phyloP scores from a whole-genome alignment of 2,113 vertebrate species.

The Solenodon paradoxus region DNA sequence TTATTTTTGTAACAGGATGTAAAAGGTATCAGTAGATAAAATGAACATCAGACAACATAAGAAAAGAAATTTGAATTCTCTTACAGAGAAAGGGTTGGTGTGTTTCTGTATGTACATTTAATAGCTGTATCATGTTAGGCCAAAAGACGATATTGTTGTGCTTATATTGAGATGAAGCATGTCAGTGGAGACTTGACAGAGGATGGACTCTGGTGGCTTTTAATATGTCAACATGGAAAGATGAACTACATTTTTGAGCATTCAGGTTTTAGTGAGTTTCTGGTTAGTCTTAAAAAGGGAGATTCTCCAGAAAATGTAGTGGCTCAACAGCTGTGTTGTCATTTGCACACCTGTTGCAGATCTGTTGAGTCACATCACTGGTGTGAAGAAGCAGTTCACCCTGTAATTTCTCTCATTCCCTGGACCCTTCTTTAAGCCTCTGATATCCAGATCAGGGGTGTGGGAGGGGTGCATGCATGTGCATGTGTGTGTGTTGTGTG shows the following conservation, averaged over 20 bases:
- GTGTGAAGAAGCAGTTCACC: background rate
- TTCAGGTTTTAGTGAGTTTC: too few species aligned
- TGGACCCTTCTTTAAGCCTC: background rate
- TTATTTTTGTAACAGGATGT: background rate
- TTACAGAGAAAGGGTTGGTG: background rate
- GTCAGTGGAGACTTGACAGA: background rate
- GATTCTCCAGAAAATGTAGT: too few species aligned
- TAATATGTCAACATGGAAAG: background rate
- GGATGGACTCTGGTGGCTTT: background rate
- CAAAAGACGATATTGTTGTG: background rate
- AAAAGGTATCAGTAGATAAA: background rate
- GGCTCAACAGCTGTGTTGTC: background rate
- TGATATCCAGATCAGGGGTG: too few species aligned
- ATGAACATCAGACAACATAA: background rate
- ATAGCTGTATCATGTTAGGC: background rate
- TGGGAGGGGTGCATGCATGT: too few species aligned
- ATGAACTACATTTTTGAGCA: background rate
- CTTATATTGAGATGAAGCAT: background rate
- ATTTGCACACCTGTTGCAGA: too few species aligned
- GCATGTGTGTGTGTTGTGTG: too few species aligned
- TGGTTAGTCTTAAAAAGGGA: too few species aligned
- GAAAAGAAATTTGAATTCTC: background rate
- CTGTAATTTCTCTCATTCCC: background rate
- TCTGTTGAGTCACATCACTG: background rate
- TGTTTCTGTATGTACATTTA: background rate